These are phyloP conservation scores for Cherax quadricarinatus DNA, from an alignment of 1,140 invertebrate genomes.

Conservation along the genomic window DNA sequence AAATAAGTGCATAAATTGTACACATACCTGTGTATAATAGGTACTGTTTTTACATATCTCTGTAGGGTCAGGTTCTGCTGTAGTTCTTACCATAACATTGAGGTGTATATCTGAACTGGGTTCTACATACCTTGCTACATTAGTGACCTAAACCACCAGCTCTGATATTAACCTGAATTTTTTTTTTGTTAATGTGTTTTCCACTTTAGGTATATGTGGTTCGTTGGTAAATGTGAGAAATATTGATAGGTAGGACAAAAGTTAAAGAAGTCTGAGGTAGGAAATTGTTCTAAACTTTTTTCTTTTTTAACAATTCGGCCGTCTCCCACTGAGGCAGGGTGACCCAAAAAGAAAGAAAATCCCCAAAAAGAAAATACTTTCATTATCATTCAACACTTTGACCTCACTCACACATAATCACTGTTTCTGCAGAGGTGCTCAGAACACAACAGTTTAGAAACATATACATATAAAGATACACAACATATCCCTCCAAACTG, in stretches of 20 bases:
- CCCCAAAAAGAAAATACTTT: too few species aligned
- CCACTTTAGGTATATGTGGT: too few species aligned
- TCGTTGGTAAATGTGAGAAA: not conserved
- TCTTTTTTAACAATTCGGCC: too few species aligned
- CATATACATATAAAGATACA: too few species aligned
- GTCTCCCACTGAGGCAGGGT: too few species aligned
- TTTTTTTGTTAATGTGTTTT: too few species aligned
- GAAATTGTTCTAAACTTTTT: not conserved
- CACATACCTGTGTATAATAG: not conserved
- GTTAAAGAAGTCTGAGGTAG: not conserved
- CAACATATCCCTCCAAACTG: too few species aligned
- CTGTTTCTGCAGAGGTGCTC: too few species aligned
- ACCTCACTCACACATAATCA: too few species aligned
- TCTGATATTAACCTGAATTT: not conserved
- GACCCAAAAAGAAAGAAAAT: too few species aligned
- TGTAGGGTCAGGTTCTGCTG: not conserved
- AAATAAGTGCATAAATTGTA: not conserved
- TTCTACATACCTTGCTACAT: not conserved
- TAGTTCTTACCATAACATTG: not conserved
- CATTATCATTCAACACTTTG: too few species aligned
- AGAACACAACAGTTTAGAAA: too few species aligned
- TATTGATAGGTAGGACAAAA: not conserved
- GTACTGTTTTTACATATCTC: not conserved
- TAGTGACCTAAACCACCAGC: not conserved
- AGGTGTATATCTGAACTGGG: not conserved